These are phyloP conservation scores for Muscidifurax raptorellus DNA, from an alignment of 1,140 invertebrate species.

Conservation along the genomic window DNA sequence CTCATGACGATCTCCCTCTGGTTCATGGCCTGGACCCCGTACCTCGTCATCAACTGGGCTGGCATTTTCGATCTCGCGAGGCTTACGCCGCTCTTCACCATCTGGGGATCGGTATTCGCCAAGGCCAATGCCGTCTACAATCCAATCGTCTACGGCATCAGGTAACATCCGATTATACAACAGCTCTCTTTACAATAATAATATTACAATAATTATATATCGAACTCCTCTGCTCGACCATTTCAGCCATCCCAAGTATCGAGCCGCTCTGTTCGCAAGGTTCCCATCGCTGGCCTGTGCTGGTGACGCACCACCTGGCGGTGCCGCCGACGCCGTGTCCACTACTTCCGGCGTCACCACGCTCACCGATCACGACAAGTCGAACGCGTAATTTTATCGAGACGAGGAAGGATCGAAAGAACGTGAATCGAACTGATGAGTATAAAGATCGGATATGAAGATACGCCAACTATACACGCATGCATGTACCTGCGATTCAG, in stretches of 20 bases:
- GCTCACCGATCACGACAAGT: constrained; percentile 73
- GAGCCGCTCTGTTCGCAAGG: constrained; percentile 81
- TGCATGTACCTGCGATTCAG: constrained; percentile 11
- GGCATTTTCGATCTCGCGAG: constrained; percentile 82
- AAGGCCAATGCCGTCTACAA: constrained; percentile 88
- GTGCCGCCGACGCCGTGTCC: constrained; percentile 59
- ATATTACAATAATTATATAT: too few relatives aligned
- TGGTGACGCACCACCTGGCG: constrained; percentile 30
- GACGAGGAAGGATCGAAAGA: neutral
- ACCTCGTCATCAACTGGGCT: constrained; percentile 85
- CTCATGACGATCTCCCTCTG: constrained; percentile 88
- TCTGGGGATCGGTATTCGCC: constrained; percentile 87
- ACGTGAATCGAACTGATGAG: neutral
- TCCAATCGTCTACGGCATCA: constrained; percentile 89
- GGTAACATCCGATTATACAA: too few relatives aligned
- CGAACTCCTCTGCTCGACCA: constrained; percentile 69
- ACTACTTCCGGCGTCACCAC: constrained; percentile 67
- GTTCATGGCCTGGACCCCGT: constrained; percentile 92
- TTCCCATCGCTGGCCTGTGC: constrained; percentile 81
- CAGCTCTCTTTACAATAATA: too few relatives aligned
- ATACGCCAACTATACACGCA: neutral
- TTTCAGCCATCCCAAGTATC: constrained; percentile 86
- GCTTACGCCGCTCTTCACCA: constrained; percentile 84
- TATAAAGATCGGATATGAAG: too few relatives aligned
- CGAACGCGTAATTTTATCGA: constrained; percentile 72